Evolutionary conservation across 2,888 invertebrate genomes (phyloP), one percentile per base, ranked within the genome.

Genomic region (Phania funesta): DNA sequence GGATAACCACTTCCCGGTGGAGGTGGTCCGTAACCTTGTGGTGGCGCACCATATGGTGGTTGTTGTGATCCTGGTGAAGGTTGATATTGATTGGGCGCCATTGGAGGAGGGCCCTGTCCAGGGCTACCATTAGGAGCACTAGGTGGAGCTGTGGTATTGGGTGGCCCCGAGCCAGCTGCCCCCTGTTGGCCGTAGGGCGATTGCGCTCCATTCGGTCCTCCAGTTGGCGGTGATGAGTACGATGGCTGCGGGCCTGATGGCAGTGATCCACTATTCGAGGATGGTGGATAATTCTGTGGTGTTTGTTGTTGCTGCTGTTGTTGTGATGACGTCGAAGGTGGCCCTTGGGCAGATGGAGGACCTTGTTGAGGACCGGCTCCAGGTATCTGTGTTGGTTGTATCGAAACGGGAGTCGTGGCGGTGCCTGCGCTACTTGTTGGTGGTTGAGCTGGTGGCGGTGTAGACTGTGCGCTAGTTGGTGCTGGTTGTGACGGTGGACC

Each of bases 1-100:
- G 93, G 93, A 89, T 94, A 94, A 7, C 89, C 89, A 41, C 88
- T 84, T 8, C 88, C 90, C 2, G 90, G 89, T 22, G 90, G 89
- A n/a, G 89, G 89, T 2, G 91, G 90, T 2, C 90, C 89, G 67
- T 90, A 91, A 11, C 85, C 86, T 46, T 89, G 89, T 5, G 89
- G 88, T 32, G 86, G 92, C n/a, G 89, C 88, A 58, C 87, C 89
- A 2, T 90, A 89, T 38, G 90, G 90, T 0, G 90, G 88, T 77
- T 87, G 93, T 35, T 68, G 68, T 2, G 86, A 86, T 35, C 89
- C 89, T 11, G 90, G 90, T 41, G 90, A 89, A 50, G 90, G 90
- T 71, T 90, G 90, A 83, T 91, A 91, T 84, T 90, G 90, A 84
- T 88, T 87, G 24, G 83, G 83, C 3, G 79, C 67, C 83, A 84